phyloP scores from a whole-genome alignment of 2,797 vertebrate genomes.

The Manis pentadactyla region DNA sequence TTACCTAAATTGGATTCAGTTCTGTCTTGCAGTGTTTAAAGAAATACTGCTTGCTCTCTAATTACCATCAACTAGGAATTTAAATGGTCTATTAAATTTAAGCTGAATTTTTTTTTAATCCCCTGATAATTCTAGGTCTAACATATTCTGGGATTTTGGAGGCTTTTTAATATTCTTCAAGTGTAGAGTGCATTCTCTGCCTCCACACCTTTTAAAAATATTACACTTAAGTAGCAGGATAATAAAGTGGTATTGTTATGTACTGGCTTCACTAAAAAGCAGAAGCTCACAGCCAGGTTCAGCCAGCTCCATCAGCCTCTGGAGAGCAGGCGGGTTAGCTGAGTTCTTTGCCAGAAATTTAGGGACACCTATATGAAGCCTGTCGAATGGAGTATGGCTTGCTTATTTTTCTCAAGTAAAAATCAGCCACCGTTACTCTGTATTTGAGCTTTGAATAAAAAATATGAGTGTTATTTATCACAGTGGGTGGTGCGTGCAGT shows the following conservation, averaged over 20 bases:
- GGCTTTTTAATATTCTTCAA: slow-evolving; percentile 16
- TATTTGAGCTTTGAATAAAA: background rate
- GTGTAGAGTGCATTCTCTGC: background rate
- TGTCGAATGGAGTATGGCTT: background rate
- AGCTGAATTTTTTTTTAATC: background rate
- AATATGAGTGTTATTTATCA: background rate
- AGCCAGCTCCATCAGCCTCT: background rate
- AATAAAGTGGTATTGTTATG: background rate
- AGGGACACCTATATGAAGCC: background rate
- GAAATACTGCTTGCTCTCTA: slow-evolving; percentile 63
- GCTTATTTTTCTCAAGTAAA: background rate
- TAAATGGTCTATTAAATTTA: slow-evolving; percentile 61
- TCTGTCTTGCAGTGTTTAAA: slow-evolving; percentile 72
- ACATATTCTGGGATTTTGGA: slow-evolving; percentile 56
- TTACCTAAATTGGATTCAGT: slow-evolving; percentile 75
- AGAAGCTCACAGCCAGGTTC: background rate
- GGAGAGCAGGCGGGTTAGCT: background rate
- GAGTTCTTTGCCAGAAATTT: background rate
- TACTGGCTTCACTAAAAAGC: background rate
- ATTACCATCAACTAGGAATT: slow-evolving; percentile 75
- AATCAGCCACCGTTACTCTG: background rate
- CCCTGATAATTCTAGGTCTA: slow-evolving; percentile 7
- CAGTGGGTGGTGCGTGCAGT: background rate
- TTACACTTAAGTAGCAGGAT: slow-evolving; percentile 14
- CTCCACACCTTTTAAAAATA: background rate